A percentile compares a stretch with the other conserved stretches of the same genome.
Evolutionary conservation across 2,113 vertebrate species (phyloP).

Genomic region (Cephalopterus ornatus): DNA sequence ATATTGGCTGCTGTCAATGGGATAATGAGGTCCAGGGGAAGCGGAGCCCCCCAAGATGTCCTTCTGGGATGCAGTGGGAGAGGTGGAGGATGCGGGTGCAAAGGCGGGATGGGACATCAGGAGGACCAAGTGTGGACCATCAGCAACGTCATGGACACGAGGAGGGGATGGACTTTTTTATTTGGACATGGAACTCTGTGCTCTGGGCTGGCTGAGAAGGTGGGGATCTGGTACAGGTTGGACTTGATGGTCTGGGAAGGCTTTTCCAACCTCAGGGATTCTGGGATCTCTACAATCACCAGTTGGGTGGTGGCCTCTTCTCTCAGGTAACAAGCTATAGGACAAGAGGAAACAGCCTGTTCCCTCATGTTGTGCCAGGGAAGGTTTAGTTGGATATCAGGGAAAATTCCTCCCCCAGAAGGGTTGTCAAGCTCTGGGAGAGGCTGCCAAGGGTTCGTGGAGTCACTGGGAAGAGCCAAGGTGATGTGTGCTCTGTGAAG

Average conservation of each 20-base stretch:
- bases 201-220: not conserved
- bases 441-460: not conserved
- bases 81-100: not conserved
- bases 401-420: not conserved
- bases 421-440: not conserved
- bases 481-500: not conserved
- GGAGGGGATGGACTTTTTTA: not conserved
- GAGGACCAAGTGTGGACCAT: not conserved
- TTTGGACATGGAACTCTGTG: not conserved
- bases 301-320: no score
- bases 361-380: not conserved
- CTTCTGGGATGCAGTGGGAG: conserved; percentile 1
- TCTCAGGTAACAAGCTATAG: not conserved
- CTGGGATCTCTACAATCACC: not conserved
- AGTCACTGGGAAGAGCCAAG: not conserved
- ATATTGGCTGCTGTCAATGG: conserved; percentile 70
- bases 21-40: conserved; percentile 69
- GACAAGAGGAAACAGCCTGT: not conserved
- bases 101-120: not conserved
- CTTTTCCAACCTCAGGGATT: not conserved
- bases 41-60: not conserved
- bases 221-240: not conserved
- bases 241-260: not conserved
- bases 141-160: rapidly evolving
- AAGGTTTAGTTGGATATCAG: not conserved